phyloP scores from a whole-genome alignment of 2,113 vertebrate species.

The Polypterus senegalus region DNA sequence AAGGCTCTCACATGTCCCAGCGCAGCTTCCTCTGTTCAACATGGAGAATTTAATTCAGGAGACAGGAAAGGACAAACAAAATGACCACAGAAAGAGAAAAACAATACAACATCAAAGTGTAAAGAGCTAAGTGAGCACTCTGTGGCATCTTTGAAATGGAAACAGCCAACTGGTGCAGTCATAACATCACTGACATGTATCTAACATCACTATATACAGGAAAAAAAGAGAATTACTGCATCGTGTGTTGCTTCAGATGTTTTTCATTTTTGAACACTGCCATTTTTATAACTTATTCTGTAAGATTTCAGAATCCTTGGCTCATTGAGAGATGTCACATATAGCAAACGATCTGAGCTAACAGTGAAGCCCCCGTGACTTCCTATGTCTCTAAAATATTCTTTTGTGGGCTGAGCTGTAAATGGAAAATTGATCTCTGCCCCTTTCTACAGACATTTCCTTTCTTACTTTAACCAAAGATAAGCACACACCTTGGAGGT shows the following conservation, averaged over 20 bases:
- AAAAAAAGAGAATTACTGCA: too few relatives aligned
- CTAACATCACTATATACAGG: too few relatives aligned
- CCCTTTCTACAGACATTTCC: conserved; percentile 19
- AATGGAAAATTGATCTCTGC: conserved; percentile 41
- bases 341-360: conserved; percentile 22
- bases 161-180: too few relatives aligned
- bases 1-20: conserved; percentile 92
- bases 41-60: conserved; percentile 24
- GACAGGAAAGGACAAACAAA: conserved; percentile 42
- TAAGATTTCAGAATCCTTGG: conserved; percentile 16
- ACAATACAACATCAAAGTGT: conserved; percentile 39
- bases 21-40: conserved; percentile 90
- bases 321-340: conserved; percentile 32
- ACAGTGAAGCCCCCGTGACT: conserved; percentile 38
- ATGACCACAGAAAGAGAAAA: conserved; percentile 34
- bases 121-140: conserved; percentile 26
- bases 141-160: conserved; percentile 29
- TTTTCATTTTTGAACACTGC: too few relatives aligned
- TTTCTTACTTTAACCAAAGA: too few relatives aligned
- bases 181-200: too few relatives aligned
- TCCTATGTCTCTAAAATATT: conserved; percentile 42
- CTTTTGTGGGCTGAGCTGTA: conserved; percentile 36
- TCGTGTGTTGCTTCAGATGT: too few relatives aligned
- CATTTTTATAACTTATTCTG: too few relatives aligned
- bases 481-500: too few relatives aligned